Percentiles rank a stretch among this genome's conserved stretches.
Conservation (phyloP, 2,888 invertebrate genomes). For the Alviniconcha strummeri region DNA sequence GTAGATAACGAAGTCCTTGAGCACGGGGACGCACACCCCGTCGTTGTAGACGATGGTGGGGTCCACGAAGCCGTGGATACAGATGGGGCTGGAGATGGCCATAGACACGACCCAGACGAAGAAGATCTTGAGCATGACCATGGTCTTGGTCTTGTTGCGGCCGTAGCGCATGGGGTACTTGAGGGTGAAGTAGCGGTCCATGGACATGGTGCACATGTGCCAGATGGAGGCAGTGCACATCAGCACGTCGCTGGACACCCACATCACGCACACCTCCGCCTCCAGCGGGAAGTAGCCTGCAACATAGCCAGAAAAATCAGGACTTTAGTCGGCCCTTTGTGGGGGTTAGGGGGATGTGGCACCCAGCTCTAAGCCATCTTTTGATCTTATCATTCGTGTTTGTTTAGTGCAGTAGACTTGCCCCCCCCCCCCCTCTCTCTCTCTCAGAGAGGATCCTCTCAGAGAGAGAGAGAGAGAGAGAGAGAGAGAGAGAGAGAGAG, state of each 20-base stretch:
- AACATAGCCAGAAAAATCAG: background rate
- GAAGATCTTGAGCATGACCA: conserved; percentile 84
- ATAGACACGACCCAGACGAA: conserved; percentile 93
- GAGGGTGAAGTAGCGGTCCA: conserved; percentile 87
- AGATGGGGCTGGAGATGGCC: conserved; percentile 74
- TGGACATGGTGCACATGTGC: conserved; percentile 78
- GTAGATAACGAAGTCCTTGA: conserved; percentile 78
- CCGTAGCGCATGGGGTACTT: conserved; percentile 88
- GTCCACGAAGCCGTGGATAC: conserved; percentile 65
- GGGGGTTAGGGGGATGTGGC: too few species aligned
- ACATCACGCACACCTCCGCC: conserved; percentile 84
- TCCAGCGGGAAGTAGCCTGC: conserved; percentile 89
- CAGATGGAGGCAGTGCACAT: conserved; percentile 77
- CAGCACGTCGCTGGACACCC: conserved; percentile 78
- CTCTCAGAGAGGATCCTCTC: too few species aligned
- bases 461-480: background rate
- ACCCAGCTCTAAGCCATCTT: too few species aligned
- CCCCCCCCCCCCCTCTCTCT: too few species aligned
- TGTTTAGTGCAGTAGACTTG: too few species aligned
- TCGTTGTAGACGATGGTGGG: conserved; percentile 60
- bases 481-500: background rate
- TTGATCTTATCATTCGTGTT: too few species aligned
- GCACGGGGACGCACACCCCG: conserved; percentile 61
- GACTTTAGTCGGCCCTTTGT: background rate
- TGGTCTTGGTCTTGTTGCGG: conserved; percentile 70